Evolutionary conservation across 2,113 vertebrate species (phyloP).

Genomic region (Vulpes lagopus): DNA sequence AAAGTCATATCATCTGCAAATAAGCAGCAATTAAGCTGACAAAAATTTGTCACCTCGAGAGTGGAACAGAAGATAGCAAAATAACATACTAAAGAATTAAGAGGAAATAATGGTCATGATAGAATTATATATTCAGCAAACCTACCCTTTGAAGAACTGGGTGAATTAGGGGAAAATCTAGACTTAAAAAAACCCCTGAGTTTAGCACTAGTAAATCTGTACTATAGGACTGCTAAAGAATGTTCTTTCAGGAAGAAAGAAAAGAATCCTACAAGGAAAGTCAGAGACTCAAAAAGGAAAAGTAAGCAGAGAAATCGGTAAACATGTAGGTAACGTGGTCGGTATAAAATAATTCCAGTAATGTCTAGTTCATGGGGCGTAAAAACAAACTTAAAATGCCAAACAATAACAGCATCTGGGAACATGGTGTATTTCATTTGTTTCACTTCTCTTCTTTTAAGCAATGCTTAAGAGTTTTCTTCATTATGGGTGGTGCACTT

Average conservation of each 20-base stretch:
- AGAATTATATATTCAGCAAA: conserved; percentile 49
- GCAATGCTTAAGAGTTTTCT: not conserved
- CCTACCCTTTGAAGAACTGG: not conserved
- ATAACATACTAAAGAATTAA: not conserved
- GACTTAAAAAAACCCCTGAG: conserved; percentile 38
- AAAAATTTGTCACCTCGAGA: conserved; percentile 30
- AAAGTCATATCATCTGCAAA: conserved; percentile 23
- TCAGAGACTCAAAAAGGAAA: conserved; percentile 1
- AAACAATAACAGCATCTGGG: not conserved
- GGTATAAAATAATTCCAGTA: not conserved
- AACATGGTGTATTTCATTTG: not conserved
- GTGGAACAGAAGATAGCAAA: not conserved
- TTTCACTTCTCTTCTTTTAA: not conserved
- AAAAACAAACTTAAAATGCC: conserved; percentile 3
- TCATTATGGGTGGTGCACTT: not conserved
- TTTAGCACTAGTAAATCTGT: not conserved
- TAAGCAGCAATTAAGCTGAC: conserved; percentile 10
- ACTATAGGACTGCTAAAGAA: not conserved
- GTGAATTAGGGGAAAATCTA: conserved; percentile 10
- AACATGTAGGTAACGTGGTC: not conserved
- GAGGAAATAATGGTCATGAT: not conserved
- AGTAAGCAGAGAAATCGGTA: not conserved
- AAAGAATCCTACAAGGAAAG: not conserved
- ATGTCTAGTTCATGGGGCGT: not conserved
- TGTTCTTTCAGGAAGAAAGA: not conserved